Evolutionary conservation across 2,113 vertebrate genomes (phyloP), one percentile per base, ranked within the genome.

Genomic region (Shinisaurus crocodilurus): DNA sequence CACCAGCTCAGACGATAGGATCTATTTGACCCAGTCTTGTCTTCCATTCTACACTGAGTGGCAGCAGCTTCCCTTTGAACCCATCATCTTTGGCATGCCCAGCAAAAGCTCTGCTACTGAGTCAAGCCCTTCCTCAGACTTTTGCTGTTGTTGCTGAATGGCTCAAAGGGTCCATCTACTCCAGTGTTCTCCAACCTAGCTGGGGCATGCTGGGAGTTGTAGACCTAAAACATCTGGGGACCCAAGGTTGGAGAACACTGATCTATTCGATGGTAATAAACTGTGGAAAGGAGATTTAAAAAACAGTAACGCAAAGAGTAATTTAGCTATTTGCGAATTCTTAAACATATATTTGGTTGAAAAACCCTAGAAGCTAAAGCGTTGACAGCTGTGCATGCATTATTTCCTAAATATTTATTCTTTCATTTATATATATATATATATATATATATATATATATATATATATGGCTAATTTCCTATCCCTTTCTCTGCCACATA

Each of bases 251-350:
- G 27, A 13, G 2, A 25, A 67, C 1, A 25, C 23, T 67, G 16
- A 70, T 34, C 34, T 20, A 23, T 96, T 92, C 94, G 83, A 80
- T 6, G 86, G 63, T 63, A 92, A 96, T 85, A 89, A 89, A 91
- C 34, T 70, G 60, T 54, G 79, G 70, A 32, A 94, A 57, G 57
- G 6, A 82, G 37, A 18, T 92, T 4, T 72, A 50, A 45, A 96
- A 95, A 88, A 94, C 48, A 23, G 32, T 60, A 7, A 27, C 25
- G 29, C 65, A 70, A 81, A 70, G 34, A 72, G 8, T 29, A 40
- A 72, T 88, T 54, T 72, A 70, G n/a, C 23, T 70, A 29, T 37
- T 18, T 70, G 79, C 40, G 15, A 70, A 60, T 32, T 63, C 3
- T 82, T 60, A 60, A 82, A 89, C 48, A 57, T 72, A 57, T 43